Conservation (phyloP, 2,797 vertebrate genomes). For the Hyperoplus immaculatus region DNA sequence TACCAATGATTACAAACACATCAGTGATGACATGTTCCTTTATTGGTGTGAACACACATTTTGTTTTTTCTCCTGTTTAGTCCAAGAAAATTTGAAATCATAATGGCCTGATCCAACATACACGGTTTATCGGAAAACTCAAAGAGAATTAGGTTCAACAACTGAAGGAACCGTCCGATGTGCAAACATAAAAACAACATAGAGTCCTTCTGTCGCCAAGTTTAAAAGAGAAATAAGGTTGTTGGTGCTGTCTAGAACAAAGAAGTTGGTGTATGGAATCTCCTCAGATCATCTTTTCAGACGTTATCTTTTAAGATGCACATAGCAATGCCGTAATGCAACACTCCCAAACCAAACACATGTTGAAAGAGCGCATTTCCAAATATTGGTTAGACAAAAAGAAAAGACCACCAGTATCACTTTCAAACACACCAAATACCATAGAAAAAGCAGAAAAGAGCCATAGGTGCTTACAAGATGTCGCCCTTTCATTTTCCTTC, state of each 20-base stretch:
- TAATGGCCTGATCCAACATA: slow-evolving; percentile 1
- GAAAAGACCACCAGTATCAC: not conserved
- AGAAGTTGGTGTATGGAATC: not conserved
- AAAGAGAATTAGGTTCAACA: not conserved
- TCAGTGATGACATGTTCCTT: not conserved
- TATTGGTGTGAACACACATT: not conserved
- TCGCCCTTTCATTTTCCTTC: slow-evolving; percentile 39
- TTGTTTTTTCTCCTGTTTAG: not conserved
- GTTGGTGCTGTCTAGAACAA: not conserved
- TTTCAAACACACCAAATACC: slow-evolving; percentile 10
- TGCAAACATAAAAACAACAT: not conserved
- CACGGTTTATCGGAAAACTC: slow-evolving; percentile 7
- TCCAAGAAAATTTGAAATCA: too few relatives aligned
- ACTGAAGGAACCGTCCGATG: not conserved
- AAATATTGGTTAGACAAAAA: slow-evolving; percentile 1
- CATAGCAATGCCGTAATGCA: too few relatives aligned
- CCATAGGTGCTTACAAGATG: not conserved
- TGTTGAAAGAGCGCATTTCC: not conserved
- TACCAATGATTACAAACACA: not conserved
- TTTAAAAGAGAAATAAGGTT: not conserved
- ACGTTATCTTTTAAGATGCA: too few relatives aligned
- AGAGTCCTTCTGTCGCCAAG: not conserved
- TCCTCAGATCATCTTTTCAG: not conserved
- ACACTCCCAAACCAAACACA: too few relatives aligned
- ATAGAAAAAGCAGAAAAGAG: slow-evolving; percentile 6